phyloP scores from a whole-genome alignment of 2,888 invertebrate species.

The Eupelmus urozonus region DNA sequence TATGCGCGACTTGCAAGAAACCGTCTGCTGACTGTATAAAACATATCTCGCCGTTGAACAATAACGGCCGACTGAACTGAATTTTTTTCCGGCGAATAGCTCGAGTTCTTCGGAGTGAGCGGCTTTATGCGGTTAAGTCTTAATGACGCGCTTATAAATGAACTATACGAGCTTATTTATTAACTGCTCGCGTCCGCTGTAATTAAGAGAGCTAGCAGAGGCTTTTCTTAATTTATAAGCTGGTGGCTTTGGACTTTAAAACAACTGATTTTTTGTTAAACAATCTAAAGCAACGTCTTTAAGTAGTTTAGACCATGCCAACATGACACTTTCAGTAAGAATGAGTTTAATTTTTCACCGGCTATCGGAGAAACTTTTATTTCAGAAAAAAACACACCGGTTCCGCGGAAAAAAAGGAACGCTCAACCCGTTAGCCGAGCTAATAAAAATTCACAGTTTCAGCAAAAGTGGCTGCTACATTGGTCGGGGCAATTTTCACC shows the following conservation, averaged over 20 bases:
- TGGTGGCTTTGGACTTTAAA: neutral
- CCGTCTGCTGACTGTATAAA: neutral
- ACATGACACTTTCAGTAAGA: no score
- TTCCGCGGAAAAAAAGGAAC: neutral
- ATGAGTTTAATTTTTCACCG: no score
- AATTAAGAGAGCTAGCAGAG: constrained; percentile 45
- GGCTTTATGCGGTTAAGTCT: neutral
- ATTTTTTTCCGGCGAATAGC: constrained; percentile 37
- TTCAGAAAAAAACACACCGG: no score
- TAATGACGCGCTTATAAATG: constrained; percentile 43
- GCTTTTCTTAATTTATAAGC: constrained; percentile 27
- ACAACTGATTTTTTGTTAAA: no score
- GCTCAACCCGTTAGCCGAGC: neutral
- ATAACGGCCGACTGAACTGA: constrained; percentile 45
- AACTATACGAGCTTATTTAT: constrained; percentile 48
- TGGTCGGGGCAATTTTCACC: constrained; percentile 23
- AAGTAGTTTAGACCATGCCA: no score
- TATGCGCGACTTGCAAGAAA: constrained; percentile 12
- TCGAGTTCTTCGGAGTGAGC: neutral
- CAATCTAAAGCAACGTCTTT: no score
- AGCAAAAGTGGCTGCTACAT: neutral
- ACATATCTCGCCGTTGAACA: constrained; percentile 31
- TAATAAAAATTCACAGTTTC: constrained; percentile 30
- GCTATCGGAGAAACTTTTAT: no score
- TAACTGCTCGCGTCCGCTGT: constrained; percentile 7